Conservation (phyloP, 2,797 vertebrate genomes). For the Florisuga fusca region DNA sequence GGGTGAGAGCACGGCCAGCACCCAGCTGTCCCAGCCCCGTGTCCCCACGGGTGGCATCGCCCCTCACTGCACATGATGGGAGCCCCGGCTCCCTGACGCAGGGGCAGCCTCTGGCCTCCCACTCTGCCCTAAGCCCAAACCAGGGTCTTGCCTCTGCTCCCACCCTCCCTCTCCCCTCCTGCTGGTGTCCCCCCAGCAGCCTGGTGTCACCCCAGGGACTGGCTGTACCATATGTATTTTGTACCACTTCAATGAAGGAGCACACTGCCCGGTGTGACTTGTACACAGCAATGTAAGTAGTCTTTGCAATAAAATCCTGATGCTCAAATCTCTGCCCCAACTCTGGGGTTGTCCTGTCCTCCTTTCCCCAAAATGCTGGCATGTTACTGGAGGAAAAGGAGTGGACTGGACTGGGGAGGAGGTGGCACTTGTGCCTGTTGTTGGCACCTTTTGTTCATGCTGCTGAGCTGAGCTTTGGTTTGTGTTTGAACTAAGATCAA, state of each 20-base stretch:
- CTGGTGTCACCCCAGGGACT: background rate
- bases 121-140: background rate
- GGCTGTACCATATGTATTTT: conserved; percentile 73
- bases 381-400: background rate
- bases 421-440: rapidly evolving
- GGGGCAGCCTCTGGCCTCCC: background rate
- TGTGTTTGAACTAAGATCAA: background rate
- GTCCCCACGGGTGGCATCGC: background rate
- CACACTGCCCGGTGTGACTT: conserved; percentile 70
- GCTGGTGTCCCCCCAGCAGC: background rate
- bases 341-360: background rate
- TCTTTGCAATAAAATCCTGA: conserved; percentile 79
- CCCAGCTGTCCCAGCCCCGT: rapidly evolving
- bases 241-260: conserved; percentile 77
- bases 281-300: conserved; percentile 77
- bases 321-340: background rate
- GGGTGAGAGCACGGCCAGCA: background rate
- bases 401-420: rapidly evolving
- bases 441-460: rapidly evolving
- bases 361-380: background rate
- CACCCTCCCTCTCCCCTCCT: background rate
- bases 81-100: conserved; percentile 42
- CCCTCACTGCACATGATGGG: conserved; percentile 63
- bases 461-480: background rate
- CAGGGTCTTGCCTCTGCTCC: background rate